Percentiles rank a stretch among this genome's conserved stretches.
Evolutionary conservation across 2,888 invertebrate genomes (phyloP).

Genomic region (Sthenelais limicola): DNA sequence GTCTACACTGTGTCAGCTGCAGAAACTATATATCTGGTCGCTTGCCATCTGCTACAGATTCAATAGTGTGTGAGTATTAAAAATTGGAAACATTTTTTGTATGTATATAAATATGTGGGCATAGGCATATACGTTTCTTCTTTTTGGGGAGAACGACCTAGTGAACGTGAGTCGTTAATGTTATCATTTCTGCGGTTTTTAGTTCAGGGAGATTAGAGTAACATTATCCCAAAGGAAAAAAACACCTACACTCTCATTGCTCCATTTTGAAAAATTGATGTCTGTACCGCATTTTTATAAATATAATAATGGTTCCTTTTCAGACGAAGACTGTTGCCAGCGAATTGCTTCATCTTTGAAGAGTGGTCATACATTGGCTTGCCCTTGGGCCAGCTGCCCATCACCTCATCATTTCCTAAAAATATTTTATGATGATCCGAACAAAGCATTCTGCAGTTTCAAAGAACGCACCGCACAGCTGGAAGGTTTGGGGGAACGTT

Average conservation of each 20-base stretch:
- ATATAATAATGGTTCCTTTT: background rate
- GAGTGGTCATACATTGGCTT: slow-evolving; percentile 24
- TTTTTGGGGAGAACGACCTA: background rate
- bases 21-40: slow-evolving; percentile 59
- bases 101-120: background rate
- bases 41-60: slow-evolving; percentile 55
- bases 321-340: slow-evolving; percentile 42
- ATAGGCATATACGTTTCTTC: background rate
- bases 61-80: slow-evolving; percentile 57
- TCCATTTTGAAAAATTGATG: background rate
- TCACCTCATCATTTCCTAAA: slow-evolving; percentile 37
- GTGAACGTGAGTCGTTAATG: too few species aligned
- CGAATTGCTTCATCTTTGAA: slow-evolving; percentile 34
- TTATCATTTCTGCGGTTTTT: too few species aligned
- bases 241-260: background rate
- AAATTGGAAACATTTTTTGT: background rate
- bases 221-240: too few species aligned
- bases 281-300: background rate
- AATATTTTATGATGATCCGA: background rate
- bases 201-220: too few species aligned
- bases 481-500: background rate
- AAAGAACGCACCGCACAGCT: background rate
- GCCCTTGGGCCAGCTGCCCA: slow-evolving; percentile 40
- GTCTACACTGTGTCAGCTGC: slow-evolving; percentile 65
- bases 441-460: slow-evolving; percentile 1